Evolutionary conservation across 92 coral and sea anemone genomes (phyloP), one percentile per base, ranked within the genome.

Genomic region (Micromussa lordhowensis): DNA sequence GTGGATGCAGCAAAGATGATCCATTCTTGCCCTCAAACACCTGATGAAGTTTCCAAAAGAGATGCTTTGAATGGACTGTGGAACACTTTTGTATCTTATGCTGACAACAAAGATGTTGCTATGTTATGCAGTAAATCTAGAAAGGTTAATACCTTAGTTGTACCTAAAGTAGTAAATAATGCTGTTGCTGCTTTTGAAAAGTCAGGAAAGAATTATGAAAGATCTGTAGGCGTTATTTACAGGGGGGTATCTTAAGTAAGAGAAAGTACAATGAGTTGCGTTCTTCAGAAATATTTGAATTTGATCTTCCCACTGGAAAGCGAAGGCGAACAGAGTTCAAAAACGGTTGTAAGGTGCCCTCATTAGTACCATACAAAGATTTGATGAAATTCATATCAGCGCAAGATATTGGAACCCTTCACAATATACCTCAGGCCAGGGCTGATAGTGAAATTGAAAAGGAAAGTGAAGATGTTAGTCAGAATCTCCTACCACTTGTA

Each of bases 361-460:
- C 90, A 77, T 79, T 88, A 68, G 85, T 87, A 79, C 82, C 92
- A 34, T 87, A 93, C 89, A 90, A 91, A 90, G 91, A 87, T 28
- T 55, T 93, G 74, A 91, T 91, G 91, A 88, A 90, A 84, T 93
- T 93, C 85, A 82, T 87, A 57, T 87, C 79, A 64, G 85, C 63
- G 26, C 91, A 90, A 82, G 82, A 93, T 30, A 90, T 90, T 87
- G 95, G 93, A 21, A 75, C 83, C 78, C 91, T 87, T 82, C 63
- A 89, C 69, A 84, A 86, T 58, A 84, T 93, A 69, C 85, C 96
- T 58, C 92, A 78, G 61, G 93, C 83, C 83, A 75, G 87, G 83
- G 93, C 90, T 51, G 75, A 93, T 72, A 59, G 73, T 64, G 83
- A 90, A 80, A 71, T 74, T 49, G 89, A 87, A 70, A 91, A 28